Conservation (phyloP, 2,888 invertebrate species). For the Smittia sp. region DNA sequence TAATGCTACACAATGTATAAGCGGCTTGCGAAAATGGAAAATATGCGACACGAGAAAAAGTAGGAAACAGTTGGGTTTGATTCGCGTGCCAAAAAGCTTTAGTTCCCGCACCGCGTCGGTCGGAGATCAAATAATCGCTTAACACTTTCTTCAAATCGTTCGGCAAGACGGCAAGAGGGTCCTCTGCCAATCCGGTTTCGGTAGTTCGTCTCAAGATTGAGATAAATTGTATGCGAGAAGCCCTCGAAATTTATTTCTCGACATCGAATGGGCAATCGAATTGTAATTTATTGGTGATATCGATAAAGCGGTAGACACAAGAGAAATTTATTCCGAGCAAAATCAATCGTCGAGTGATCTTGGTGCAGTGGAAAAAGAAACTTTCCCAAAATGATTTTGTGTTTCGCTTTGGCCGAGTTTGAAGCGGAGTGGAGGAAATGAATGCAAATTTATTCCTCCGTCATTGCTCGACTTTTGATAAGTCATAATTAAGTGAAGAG, state of each 20-base stretch:
- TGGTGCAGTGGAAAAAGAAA: neutral
- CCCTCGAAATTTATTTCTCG: neutral
- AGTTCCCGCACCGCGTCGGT: neutral
- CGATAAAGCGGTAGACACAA: neutral
- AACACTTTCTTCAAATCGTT: neutral
- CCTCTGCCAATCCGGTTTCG: neutral
- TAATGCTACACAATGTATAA: neutral
- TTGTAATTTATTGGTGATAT: constrained; percentile 1
- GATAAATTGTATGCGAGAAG: neutral
- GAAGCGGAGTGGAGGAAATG: neutral
- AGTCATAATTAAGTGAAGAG: constrained; percentile 36
- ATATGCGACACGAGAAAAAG: constrained; percentile 5
- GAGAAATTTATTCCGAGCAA: neutral
- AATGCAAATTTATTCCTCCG: neutral
- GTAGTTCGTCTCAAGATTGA: neutral
- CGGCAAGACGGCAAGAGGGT: neutral
- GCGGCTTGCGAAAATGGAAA: constrained; percentile 6
- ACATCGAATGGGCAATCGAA: constrained; percentile 11
- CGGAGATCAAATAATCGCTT: neutral
- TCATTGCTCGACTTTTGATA: constrained; percentile 5
- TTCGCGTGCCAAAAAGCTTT: constrained; percentile 41
- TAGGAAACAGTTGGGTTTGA: constrained; percentile 28
- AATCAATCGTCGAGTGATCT: neutral
- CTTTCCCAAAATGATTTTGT: neutral
- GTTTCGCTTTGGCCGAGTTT: neutral